Conservation (phyloP, 2,888 invertebrate species). For the Lepetodrilus schrolli region DNA sequence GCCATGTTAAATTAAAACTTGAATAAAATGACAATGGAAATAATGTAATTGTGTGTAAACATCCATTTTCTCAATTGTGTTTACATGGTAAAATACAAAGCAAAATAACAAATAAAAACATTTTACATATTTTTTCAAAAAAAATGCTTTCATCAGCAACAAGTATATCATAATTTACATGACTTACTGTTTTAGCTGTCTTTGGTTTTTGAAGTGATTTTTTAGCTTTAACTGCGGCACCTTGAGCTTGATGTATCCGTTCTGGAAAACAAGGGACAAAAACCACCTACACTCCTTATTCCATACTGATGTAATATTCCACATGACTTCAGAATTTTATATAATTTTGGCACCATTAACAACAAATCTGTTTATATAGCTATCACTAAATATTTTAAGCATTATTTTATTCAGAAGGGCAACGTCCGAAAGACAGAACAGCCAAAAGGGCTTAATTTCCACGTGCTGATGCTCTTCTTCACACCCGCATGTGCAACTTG, state of each 20-base stretch:
- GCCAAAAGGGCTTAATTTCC: too few relatives aligned
- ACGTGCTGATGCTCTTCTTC: too few relatives aligned
- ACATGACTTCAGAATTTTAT: too few relatives aligned
- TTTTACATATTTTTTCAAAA: background rate
- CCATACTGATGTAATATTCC: too few relatives aligned
- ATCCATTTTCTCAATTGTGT: background rate
- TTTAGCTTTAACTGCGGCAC: conserved; percentile 76
- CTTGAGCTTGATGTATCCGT: conserved; percentile 76
- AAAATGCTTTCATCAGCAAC: background rate
- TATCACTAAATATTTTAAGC: too few relatives aligned
- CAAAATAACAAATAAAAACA: background rate
- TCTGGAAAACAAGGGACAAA: conserved; percentile 70
- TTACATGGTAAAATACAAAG: background rate
- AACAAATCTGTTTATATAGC: too few relatives aligned
- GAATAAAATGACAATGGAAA: background rate
- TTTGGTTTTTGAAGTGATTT: conserved; percentile 72
- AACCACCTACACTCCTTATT: too few relatives aligned
- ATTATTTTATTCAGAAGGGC: too few relatives aligned
- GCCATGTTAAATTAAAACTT: too few relatives aligned
- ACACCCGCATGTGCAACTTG: too few relatives aligned
- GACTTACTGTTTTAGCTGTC: conserved; percentile 51
- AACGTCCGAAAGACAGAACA: too few relatives aligned
- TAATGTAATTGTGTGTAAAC: background rate
- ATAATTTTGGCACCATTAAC: too few relatives aligned
- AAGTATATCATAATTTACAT: background rate